phyloP scores from a whole-genome alignment of 2,888 invertebrate genomes.

The Malacosoma neustria region DNA sequence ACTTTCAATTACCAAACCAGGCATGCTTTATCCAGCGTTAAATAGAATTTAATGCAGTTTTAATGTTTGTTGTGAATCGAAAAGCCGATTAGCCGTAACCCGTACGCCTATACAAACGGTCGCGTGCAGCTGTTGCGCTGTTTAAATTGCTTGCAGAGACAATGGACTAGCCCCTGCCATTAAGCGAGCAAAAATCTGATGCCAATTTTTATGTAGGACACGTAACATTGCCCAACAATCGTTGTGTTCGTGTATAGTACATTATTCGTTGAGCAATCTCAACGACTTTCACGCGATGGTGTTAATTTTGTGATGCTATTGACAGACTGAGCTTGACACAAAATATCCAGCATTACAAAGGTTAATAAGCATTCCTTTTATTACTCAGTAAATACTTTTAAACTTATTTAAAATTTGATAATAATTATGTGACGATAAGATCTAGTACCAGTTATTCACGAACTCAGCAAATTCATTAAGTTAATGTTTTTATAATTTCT shows the following conservation, averaged over 20 bases:
- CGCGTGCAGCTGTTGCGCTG: conserved; percentile 40
- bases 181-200: conserved; percentile 31
- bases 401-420: no score
- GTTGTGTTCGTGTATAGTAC: conserved; percentile 20
- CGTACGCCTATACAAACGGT: conserved; percentile 32
- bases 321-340: no score
- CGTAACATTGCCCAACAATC: conserved; percentile 24
- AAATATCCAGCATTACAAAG: no score
- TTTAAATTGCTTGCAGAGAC: conserved; percentile 44
- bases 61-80: conserved; percentile 55
- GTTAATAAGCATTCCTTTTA: no score
- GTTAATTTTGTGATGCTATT: not conserved
- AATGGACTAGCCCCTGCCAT: conserved; percentile 29
- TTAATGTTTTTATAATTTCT: no score
- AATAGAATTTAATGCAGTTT: conserved; percentile 65
- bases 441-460: no score
- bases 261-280: conserved; percentile 23
- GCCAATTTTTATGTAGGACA: conserved; percentile 37
- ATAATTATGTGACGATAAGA: no score
- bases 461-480: no score
- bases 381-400: no score
- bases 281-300: conserved; percentile 10
- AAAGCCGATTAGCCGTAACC: conserved; percentile 40
- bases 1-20: conserved; percentile 50
- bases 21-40: conserved; percentile 43